A percentile compares a stretch with the other conserved stretches of the same genome.
phyloP scores from a whole-genome alignment of 2,888 invertebrate species.

The Cremastobaeus sp. region DNA sequence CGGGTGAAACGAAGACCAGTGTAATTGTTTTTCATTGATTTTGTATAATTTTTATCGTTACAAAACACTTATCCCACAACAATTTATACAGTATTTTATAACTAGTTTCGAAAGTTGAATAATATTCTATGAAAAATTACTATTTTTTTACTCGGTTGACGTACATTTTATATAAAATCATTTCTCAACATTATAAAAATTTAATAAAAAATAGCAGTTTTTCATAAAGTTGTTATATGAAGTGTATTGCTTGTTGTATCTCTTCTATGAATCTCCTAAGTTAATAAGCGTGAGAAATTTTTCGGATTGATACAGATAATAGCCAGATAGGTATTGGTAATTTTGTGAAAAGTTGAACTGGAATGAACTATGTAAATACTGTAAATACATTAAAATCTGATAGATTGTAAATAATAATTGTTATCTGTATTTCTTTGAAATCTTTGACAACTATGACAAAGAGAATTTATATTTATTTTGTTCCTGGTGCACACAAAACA shows the following conservation, averaged over 20 bases:
- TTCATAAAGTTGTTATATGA: background rate
- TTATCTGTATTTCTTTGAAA: conserved; percentile 14
- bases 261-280: conserved; percentile 29
- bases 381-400: too few species aligned
- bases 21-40: conserved; percentile 15
- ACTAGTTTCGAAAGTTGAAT: conserved; percentile 22
- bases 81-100: conserved; percentile 55
- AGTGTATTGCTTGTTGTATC: conserved; percentile 12
- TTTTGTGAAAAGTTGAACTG: too few species aligned
- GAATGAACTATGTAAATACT: too few species aligned
- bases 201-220: conserved; percentile 1
- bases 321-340: too few species aligned
- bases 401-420: too few species aligned
- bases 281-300: conserved; percentile 8
- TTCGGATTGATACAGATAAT: background rate
- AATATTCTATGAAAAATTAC: conserved; percentile 22
- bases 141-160: too few species aligned
- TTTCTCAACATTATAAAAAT: too few species aligned
- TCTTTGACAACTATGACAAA: conserved; percentile 22
- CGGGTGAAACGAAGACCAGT: conserved; percentile 1
- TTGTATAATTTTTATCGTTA: conserved; percentile 36
- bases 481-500: too few species aligned
- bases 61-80: conserved; percentile 22
- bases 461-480: conserved; percentile 24
- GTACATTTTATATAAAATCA: too few species aligned